These are phyloP conservation scores for Eledone cirrhosa DNA, from an alignment of 2,888 invertebrate genomes.

Conservation along the genomic window DNA sequence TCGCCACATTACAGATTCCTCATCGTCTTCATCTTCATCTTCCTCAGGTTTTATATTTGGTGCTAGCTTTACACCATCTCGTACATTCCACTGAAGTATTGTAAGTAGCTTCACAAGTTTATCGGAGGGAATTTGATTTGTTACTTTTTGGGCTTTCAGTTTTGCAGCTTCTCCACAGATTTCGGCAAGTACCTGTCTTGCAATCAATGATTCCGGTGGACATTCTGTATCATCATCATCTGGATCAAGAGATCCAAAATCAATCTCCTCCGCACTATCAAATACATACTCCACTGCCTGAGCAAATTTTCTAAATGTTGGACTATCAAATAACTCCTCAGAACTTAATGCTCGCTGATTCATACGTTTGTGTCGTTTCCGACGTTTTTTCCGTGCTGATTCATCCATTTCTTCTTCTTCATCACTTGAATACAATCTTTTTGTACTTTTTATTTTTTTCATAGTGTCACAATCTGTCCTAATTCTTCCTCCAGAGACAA, in stretches of 20 bases:
- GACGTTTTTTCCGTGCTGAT: conserved; percentile 51
- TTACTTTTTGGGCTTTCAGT: conserved; percentile 88
- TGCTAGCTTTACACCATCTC: conserved; percentile 90
- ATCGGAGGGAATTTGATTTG: conserved; percentile 90
- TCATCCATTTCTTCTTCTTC: background rate
- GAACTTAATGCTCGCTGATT: conserved; percentile 62
- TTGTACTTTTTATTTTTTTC: background rate
- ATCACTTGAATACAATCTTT: conserved; percentile 39
- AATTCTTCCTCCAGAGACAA: conserved; percentile 46
- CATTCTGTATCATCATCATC: conserved; percentile 75
- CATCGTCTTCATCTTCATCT: conserved; percentile 68
- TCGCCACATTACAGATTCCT: conserved; percentile 83
- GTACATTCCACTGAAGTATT: conserved; percentile 92
- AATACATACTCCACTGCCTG: conserved; percentile 90
- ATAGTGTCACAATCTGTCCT: background rate
- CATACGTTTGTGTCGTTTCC: conserved; percentile 48
- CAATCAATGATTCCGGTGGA: conserved; percentile 84
- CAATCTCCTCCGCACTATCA: conserved; percentile 88
- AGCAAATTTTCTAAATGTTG: conserved; percentile 93
- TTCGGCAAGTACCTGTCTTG: conserved; percentile 86
- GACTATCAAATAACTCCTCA: conserved; percentile 94
- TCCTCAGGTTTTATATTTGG: conserved; percentile 47
- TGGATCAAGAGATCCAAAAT: conserved; percentile 78
- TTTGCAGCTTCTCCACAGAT: conserved; percentile 95
- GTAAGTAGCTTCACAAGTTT: conserved; percentile 88